phyloP scores from a whole-genome alignment of 23 tunicate genomes.

The Halocynthia aurantium region DNA sequence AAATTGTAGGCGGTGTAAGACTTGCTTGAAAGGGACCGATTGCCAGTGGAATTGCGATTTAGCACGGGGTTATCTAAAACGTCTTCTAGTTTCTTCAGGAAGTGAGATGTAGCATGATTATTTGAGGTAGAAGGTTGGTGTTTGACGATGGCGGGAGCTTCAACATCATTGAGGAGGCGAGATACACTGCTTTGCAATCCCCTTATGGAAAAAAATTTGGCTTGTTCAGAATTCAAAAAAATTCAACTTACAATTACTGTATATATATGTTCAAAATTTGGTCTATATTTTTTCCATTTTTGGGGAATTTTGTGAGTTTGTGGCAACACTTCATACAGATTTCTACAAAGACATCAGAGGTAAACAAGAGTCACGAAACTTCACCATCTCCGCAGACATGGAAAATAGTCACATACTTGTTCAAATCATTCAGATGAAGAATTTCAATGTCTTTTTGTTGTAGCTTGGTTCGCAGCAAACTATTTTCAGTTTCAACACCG shows the following conservation, averaged over 20 bases:
- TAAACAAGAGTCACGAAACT: too few relatives aligned
- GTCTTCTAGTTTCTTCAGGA: constrained; percentile 3
- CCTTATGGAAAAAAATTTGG: background rate
- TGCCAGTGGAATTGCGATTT: background rate
- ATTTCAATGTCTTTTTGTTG: constrained; percentile 68
- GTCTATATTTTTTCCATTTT: too few relatives aligned
- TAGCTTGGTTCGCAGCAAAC: constrained; percentile 9
- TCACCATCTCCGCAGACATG: too few relatives aligned
- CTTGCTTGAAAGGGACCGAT: background rate
- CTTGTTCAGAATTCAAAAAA: too few relatives aligned
- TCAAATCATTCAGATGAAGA: constrained; percentile 46
- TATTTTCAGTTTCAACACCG: constrained; percentile 33
- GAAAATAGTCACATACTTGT: constrained; percentile 16
- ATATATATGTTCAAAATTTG: too few relatives aligned
- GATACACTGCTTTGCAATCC: constrained; percentile 81
- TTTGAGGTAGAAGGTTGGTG: background rate
- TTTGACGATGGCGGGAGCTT: background rate
- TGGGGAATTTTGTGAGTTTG: too few relatives aligned
- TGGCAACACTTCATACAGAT: too few relatives aligned
- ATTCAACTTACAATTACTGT: too few relatives aligned
- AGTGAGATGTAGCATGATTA: constrained; percentile 3
- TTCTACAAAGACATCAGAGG: too few relatives aligned
- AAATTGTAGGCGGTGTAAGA: background rate
- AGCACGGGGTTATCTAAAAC: constrained; percentile 4
- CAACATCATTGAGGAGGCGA: constrained; percentile 51